A percentile compares a stretch with the other conserved stretches of the same genome.
Conservation (phyloP, 2,888 invertebrate genomes). For the Cephus runcator region DNA sequence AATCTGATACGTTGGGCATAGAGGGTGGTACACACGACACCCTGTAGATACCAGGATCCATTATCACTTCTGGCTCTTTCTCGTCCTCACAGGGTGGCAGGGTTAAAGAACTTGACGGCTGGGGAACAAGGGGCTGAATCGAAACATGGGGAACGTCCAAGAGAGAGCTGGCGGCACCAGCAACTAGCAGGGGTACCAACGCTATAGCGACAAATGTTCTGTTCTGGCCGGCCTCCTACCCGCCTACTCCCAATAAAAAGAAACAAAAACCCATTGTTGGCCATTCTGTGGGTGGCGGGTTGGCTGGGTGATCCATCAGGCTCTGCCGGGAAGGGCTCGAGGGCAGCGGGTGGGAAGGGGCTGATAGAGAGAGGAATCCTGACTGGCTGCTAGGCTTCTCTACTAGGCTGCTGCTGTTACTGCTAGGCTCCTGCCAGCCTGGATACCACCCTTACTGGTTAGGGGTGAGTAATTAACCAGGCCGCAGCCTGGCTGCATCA, state of each 20-base stretch:
- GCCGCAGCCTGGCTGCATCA: constrained; percentile 55
- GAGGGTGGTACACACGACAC: background rate
- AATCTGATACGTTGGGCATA: background rate
- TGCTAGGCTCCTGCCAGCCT: constrained; percentile 22
- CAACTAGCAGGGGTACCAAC: constrained; percentile 24
- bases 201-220: constrained; percentile 55
- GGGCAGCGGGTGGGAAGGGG: constrained; percentile 43
- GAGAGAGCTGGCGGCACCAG: constrained; percentile 6
- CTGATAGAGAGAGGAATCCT: constrained; percentile 39
- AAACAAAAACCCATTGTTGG: constrained; percentile 62
- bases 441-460: constrained; percentile 37
- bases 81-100: constrained; percentile 7
- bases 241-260: constrained; percentile 58
- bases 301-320: constrained; percentile 61
- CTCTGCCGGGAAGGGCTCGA: constrained; percentile 56
- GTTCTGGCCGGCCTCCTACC: constrained; percentile 50
- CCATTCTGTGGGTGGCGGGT: constrained; percentile 62
- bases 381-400: constrained; percentile 28
- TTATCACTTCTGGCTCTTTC: background rate
- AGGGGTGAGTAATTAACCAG: constrained; percentile 63
- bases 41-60: background rate
- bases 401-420: no score
- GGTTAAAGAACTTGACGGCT: constrained; percentile 52
- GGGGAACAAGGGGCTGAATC: constrained; percentile 54
- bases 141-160: constrained; percentile 37